A percentile compares a stretch with the other conserved stretches of the same genome.
These are phyloP conservation scores for Macrotrachela quadricornifera DNA, from an alignment of 1,140 invertebrate genomes.

Conservation along the genomic window DNA sequence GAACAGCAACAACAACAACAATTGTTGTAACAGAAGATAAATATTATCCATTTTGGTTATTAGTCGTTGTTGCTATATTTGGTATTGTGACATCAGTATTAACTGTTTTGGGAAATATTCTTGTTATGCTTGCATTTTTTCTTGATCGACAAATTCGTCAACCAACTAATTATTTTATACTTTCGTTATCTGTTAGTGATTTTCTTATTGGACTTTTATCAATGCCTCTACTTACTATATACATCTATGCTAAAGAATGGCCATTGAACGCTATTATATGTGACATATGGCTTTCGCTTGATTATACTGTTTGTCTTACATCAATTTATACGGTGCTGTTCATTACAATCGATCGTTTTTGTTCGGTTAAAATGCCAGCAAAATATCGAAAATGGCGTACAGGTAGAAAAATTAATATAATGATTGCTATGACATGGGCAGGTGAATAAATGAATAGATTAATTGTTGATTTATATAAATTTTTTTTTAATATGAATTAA, in stretches of 20 bases:
- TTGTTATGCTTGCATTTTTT: slow-evolving; percentile 83
- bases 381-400: slow-evolving; percentile 91
- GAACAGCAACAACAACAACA: too few relatives aligned
- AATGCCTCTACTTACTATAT: slow-evolving; percentile 86
- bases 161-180: slow-evolving; percentile 97
- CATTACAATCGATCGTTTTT: slow-evolving; percentile 94
- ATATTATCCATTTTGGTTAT: too few relatives aligned
- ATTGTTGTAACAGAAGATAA: too few relatives aligned
- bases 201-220: slow-evolving; percentile 68
- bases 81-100: slow-evolving; percentile 20
- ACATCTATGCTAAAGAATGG: slow-evolving; percentile 75
- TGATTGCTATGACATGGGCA: slow-evolving; percentile 59
- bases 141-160: slow-evolving; percentile 88
- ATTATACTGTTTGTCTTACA: slow-evolving; percentile 93
- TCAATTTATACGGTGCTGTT: slow-evolving; percentile 96
- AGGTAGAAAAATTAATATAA: slow-evolving; percentile 68
- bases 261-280: slow-evolving; percentile 81
- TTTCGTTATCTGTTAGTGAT: slow-evolving; percentile 87
- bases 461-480: too few relatives aligned
- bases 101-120: slow-evolving; percentile 79
- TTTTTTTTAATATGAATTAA: too few relatives aligned
- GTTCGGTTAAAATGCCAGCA: slow-evolving; percentile 93
- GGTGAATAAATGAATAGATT: too few relatives aligned
- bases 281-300: slow-evolving; percentile 92
- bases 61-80: too few relatives aligned